Evolutionary conservation across 2,797 vertebrate genomes (phyloP).

Genomic region (Ceyx erithaca): DNA sequence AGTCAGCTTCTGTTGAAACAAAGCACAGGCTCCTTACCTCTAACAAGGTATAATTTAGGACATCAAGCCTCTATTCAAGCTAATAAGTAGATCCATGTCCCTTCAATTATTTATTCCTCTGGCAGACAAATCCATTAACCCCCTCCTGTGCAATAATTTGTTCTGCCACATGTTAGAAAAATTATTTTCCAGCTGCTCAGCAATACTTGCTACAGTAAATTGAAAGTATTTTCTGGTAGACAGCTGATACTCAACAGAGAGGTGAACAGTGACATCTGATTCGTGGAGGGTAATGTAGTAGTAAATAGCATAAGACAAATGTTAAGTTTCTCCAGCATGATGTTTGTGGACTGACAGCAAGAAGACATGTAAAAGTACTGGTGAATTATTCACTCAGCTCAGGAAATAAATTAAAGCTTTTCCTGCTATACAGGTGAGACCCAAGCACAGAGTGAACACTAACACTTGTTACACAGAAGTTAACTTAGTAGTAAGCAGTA

Average conservation of each 20-base stretch:
- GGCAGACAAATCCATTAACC: constrained; percentile 75
- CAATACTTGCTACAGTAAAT: constrained; percentile 53
- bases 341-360: background rate
- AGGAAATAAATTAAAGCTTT: constrained; percentile 34
- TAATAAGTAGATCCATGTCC: constrained; percentile 69
- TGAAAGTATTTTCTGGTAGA: constrained; percentile 46
- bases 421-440: constrained; percentile 1
- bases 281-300: background rate
- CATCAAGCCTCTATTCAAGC: constrained; percentile 58
- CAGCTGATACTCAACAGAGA: constrained; percentile 53
- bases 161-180: constrained; percentile 71
- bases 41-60: constrained; percentile 78
- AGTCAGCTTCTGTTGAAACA: constrained; percentile 44
- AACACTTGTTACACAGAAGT: background rate
- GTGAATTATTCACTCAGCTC: constrained; percentile 48
- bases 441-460: background rate
- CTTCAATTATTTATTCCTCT: constrained; percentile 74
- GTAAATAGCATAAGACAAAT: constrained; percentile 42
- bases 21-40: constrained; percentile 2
- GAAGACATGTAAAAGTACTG: background rate
- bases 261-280: constrained; percentile 27
- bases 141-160: constrained; percentile 76
- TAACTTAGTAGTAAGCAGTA: background rate
- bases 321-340: background rate
- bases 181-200: constrained; percentile 68